Evolutionary conservation across 1,140 invertebrate species (phyloP), one percentile per base, ranked within the genome.

Genomic region (Drosophila lacertosa): DNA sequence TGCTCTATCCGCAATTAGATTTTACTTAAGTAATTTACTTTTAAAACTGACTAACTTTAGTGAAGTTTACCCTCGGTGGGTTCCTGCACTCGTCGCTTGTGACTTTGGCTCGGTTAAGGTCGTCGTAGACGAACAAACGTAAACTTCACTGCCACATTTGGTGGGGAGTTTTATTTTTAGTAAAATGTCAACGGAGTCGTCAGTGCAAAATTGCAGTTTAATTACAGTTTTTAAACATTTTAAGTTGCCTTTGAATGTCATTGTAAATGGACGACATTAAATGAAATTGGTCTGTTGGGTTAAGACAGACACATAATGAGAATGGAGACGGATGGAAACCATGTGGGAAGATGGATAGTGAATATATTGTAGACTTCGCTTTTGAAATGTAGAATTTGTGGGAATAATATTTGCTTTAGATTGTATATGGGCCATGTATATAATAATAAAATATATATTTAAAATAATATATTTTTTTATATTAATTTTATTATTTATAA

Each of bases 171-270:
- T 40, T n/a, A n/a, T 39, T 68, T 76, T 63, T 16, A 54, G 29
- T 50, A 50, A 58, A 73, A 29, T 67, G 70, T 69, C 70, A 74
- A 69, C 58, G 65, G 47, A 63, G 70, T 58, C 59, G 53, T 55
- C 70, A 42, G 53, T 59, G 54, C 37, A 32, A 69, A 74, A 74
- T 63, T 75, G 62, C 69, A 72, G 64, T 74, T 77, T 74, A 77
- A 77, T 77, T 74, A 74, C 64, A 42, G 44, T 74, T 69, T 74
- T 75, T 63, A 55, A 71, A 60, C 51, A 47, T 37, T 64, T 77
- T 63, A 50, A 62, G 42, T 68, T 73, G 64, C 20, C 64, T 74
- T 69, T 67, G 63, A 75, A 69, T 57, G 55, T 42, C 32, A 51
- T 66, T 67, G 68, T 55, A 71, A 75, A 42, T 48, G 59, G 37